A percentile compares a stretch with the other conserved stretches of the same genome.
Conservation (phyloP, 2,888 invertebrate genomes). For the Molorchus minor region DNA sequence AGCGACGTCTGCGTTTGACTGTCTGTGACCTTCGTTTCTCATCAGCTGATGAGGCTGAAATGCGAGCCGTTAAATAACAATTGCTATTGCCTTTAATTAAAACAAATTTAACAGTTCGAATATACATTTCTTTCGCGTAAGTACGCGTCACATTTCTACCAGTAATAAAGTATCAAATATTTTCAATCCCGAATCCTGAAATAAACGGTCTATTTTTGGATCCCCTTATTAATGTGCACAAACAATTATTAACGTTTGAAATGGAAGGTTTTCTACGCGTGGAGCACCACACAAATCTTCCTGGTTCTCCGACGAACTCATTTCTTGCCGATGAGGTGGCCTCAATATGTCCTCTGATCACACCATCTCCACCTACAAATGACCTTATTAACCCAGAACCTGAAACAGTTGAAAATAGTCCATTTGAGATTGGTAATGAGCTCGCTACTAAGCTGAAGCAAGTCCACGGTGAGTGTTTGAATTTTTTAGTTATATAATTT, state of each 20-base stretch:
- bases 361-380: conserved; percentile 63
- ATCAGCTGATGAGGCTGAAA: conserved; percentile 22
- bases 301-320: conserved; percentile 58
- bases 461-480: conserved; percentile 53
- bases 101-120: conserved; percentile 6
- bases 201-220: conserved; percentile 15
- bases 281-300: conserved; percentile 39
- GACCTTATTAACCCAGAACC: conserved; percentile 59
- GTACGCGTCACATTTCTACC: neutral
- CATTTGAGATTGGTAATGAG: conserved; percentile 57
- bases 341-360: conserved; percentile 61
- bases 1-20: conserved; percentile 35
- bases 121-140: neutral
- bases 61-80: conserved; percentile 25
- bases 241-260: conserved; percentile 1
- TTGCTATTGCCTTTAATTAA: conserved; percentile 29
- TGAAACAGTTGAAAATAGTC: conserved; percentile 52
- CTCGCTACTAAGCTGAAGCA: conserved; percentile 58
- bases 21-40: no score
- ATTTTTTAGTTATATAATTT: neutral
- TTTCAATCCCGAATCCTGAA: no score
- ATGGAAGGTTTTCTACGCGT: conserved; percentile 50
- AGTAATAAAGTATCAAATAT: no score
- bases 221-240: neutral
- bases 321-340: conserved; percentile 61